Evolutionary conservation across 2,888 invertebrate genomes (phyloP).

Genomic region (Acronicta aceris): DNA sequence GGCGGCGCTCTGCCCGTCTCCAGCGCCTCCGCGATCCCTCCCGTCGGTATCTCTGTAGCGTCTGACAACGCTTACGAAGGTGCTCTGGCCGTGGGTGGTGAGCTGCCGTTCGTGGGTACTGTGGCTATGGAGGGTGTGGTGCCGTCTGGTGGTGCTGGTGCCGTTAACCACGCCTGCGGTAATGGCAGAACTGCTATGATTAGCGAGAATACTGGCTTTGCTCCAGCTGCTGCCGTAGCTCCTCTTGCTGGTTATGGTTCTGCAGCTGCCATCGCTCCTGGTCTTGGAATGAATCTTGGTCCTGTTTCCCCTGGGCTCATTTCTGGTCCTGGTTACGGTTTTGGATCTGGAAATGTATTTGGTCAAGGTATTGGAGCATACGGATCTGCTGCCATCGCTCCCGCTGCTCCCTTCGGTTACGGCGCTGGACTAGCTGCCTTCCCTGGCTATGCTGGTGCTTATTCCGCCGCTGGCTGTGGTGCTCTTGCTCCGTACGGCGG

Average conservation of each 20-base stretch:
- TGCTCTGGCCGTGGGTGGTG: conserved; percentile 33
- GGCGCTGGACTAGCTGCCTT: background rate
- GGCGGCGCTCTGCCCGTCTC: conserved; percentile 37
- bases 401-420: background rate
- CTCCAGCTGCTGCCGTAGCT: conserved; percentile 13
- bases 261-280: conserved; percentile 9
- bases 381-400: background rate
- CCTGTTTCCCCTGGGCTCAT: background rate
- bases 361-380: conserved; percentile 1
- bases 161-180: conserved; percentile 44
- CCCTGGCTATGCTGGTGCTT: background rate
- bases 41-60: conserved; percentile 20
- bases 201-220: conserved; percentile 8
- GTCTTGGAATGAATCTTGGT: background rate
- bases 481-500: conserved; percentile 6
- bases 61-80: conserved; percentile 49
- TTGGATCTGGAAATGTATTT: background rate
- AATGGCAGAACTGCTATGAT: conserved; percentile 31
- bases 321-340: background rate
- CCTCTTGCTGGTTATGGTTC: conserved; percentile 5
- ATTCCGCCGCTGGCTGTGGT: background rate
- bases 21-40: conserved; percentile 35
- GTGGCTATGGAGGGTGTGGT: conserved; percentile 30
- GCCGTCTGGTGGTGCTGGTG: conserved; percentile 36
- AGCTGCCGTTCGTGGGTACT: conserved; percentile 46